These are phyloP conservation scores for Dendropsophus ebraccatus DNA, from an alignment of 2,113 vertebrate species.

Conservation along the genomic window DNA sequence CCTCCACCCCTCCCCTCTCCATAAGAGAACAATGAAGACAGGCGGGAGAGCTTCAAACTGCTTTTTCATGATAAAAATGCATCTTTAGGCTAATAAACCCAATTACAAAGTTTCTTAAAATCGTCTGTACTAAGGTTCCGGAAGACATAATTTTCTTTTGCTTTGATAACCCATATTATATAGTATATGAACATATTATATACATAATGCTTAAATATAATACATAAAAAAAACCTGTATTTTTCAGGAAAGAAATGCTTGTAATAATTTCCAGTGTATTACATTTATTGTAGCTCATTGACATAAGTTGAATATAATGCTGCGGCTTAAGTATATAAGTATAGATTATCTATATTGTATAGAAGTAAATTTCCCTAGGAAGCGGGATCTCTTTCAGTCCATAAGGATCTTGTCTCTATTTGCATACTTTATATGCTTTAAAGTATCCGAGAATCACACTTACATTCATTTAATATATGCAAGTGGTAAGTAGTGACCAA, in stretches of 20 bases:
- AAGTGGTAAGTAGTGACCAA: constrained; percentile 64
- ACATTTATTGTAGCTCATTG: background rate
- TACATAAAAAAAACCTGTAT: background rate
- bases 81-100: no score
- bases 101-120: no score
- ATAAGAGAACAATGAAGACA: no score
- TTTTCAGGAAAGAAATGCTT: background rate
- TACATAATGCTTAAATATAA: background rate
- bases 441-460: background rate
- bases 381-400: background rate
- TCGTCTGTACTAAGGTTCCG: no score
- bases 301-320: background rate
- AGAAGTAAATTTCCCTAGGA: background rate
- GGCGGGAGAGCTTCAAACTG: no score
- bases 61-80: no score
- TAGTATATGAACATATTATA: no score
- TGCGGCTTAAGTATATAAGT: background rate
- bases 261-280: background rate
- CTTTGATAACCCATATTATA: no score
- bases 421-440: background rate
- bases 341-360: background rate
- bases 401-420: background rate
- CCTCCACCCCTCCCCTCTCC: no score
- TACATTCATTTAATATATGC: constrained; percentile 33
- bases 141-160: no score